A percentile compares a stretch with the other conserved stretches of the same genome.
Conservation (phyloP, 2,113 vertebrate species). For the Euleptes europaea region DNA sequence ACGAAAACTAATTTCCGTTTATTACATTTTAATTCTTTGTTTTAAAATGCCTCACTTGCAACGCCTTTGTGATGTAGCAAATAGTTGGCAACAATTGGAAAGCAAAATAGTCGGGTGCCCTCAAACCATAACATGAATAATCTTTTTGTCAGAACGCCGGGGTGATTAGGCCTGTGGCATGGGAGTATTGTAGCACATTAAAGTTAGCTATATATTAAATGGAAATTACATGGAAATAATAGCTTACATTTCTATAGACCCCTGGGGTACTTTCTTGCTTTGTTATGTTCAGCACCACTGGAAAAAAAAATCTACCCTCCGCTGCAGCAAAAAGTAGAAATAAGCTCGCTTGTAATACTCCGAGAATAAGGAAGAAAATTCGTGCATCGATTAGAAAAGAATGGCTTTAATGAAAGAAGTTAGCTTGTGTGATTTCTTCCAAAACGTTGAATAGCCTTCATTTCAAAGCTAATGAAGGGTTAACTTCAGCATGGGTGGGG, state of each 20-base stretch:
- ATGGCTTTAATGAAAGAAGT: background rate
- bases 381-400: background rate
- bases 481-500: background rate
- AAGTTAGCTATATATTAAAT: conserved; percentile 49
- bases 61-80: conserved; percentile 35
- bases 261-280: conserved; percentile 35
- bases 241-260: conserved; percentile 34
- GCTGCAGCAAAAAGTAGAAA: conserved; percentile 10
- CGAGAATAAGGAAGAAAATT: background rate
- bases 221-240: conserved; percentile 55
- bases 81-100: conserved; percentile 46
- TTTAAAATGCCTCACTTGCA: conserved; percentile 24
- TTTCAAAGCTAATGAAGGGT: background rate
- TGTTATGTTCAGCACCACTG: conserved; percentile 17
- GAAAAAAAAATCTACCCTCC: background rate
- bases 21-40: conserved; percentile 23
- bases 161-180: conserved; percentile 31
- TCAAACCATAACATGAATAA: conserved; percentile 18
- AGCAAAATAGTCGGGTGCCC: conserved; percentile 45
- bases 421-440: background rate
- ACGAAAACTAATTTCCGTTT: conserved; percentile 35
- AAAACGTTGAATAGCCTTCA: background rate
- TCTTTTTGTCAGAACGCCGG: conserved; percentile 27
- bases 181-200: conserved; percentile 31
- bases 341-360: fast-evolving